Conservation (phyloP, 37 sponge, comb jelly and placozoan species). For the Diacarnus erythraeanus region DNA sequence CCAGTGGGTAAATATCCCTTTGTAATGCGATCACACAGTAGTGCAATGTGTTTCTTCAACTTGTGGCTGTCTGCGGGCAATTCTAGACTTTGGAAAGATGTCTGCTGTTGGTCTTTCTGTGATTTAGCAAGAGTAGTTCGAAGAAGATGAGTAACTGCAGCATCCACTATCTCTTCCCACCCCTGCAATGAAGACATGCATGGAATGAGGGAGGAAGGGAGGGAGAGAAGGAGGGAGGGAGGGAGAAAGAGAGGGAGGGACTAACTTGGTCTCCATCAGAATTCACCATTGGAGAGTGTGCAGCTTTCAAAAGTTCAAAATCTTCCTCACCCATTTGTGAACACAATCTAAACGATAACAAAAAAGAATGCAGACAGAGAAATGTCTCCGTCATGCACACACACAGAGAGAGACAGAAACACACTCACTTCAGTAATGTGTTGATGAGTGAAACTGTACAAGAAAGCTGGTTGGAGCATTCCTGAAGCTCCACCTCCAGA, state of each 20-base stretch:
- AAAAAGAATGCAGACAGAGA: neutral
- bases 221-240: too few relatives aligned
- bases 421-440: slow-evolving; percentile 54
- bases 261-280: neutral
- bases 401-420: too few relatives aligned
- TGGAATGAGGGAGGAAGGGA: neutral
- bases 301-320: slow-evolving; percentile 3
- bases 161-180: slow-evolving; percentile 76
- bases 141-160: slow-evolving; percentile 74
- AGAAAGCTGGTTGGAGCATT: slow-evolving; percentile 60
- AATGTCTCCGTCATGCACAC: too few relatives aligned
- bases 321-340: slow-evolving; percentile 31
- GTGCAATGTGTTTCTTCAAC: slow-evolving; percentile 91
- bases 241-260: neutral
- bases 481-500: slow-evolving; percentile 50
- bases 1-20: slow-evolving; percentile 71
- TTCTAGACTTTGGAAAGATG: slow-evolving; percentile 19
- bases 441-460: slow-evolving; percentile 68
- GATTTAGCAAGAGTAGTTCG: slow-evolving; percentile 73
- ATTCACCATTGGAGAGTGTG: slow-evolving; percentile 11
- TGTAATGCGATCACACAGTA: slow-evolving; percentile 78
- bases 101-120: slow-evolving; percentile 61
- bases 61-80: slow-evolving; percentile 71
- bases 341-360: slow-evolving; percentile 4
- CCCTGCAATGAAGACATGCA: slow-evolving; percentile 42